Conservation (phyloP, 2,113 vertebrate species). For the Macquaria ambigua region DNA sequence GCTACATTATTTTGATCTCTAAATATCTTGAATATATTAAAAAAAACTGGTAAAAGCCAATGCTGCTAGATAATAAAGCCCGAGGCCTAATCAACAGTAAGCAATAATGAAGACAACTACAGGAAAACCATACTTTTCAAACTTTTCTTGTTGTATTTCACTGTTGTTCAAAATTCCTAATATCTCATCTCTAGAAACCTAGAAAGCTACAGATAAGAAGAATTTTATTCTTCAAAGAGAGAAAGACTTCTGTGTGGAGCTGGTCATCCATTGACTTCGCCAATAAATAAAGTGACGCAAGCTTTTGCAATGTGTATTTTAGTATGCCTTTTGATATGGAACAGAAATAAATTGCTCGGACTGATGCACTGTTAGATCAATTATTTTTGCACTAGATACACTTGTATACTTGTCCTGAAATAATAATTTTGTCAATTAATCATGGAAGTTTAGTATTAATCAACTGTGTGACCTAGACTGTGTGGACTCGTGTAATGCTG, state of each 20-base stretch:
- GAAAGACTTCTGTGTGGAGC: slow-evolving; percentile 72
- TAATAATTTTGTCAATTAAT: background rate
- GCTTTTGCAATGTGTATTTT: slow-evolving; percentile 86
- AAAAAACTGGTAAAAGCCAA: background rate
- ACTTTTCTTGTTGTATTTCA: background rate
- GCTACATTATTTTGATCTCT: background rate
- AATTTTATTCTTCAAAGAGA: slow-evolving; percentile 74
- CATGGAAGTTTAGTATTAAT: background rate
- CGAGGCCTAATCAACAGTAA: background rate
- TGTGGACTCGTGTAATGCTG: background rate
- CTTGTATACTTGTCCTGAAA: background rate
- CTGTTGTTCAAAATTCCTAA: background rate
- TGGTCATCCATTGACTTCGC: slow-evolving; percentile 81
- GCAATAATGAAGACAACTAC: background rate
- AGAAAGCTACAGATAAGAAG: slow-evolving; percentile 85
- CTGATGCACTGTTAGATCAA: slow-evolving; percentile 13
- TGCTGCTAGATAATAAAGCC: background rate
- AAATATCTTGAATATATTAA: background rate
- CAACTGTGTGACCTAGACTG: background rate
- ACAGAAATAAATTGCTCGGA: slow-evolving; percentile 22
- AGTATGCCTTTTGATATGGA: slow-evolving; percentile 84
- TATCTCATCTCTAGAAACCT: slow-evolving; percentile 71
- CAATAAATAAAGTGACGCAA: slow-evolving; percentile 82
- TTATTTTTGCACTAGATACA: slow-evolving; percentile 9
- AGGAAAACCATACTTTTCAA: background rate